Base-by-base conservation (phyloP, 2,888 invertebrate genomes). In the Drosophila koepferae region DNA sequence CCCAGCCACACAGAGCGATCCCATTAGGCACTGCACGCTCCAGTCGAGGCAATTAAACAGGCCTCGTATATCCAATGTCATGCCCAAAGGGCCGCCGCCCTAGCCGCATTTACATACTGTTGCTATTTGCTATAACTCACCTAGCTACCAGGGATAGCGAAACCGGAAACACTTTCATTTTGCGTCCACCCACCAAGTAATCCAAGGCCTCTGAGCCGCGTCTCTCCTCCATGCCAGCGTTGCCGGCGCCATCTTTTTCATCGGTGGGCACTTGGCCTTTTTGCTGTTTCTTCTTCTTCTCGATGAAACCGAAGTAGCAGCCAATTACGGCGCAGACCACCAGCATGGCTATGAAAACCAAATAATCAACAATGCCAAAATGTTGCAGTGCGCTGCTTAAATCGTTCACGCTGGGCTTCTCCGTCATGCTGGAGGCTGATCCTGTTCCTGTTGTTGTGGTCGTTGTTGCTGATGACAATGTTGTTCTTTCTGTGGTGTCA, bases 71-170 rank as follows among this genome's bases (percentile, higher is more conserved):
- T 79, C 34, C 51, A 20, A 18, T 8, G 34, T 14, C 51, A 51
- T 51, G 51, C 34, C 34, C 34, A 7, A 20, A 14, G 51, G 34
- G 36, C 7, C 51, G 18, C 14, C 31, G 34, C 41, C 63, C 63
- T 46, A 61, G 38, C 44, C 43, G 31, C 63, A 77, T 76, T 77
- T 75, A 76, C 77, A 76, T 78, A 76, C 34, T 60, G 48, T 36
- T 43, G 51, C 51, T 54, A 63, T 59, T 49, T 49, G 41, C 49
- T 56, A 71, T 82, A 72, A 83, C 90, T 92, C 91, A 96, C 96
- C 96, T 97, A 61, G 98, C 97, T 70, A 98, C 95, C 40, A 98
- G 94, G 0, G 97, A 98, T 94, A 98, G 95, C 38, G 97, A 95
- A 62, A 98, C 96, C 4, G 98, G 98, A 90, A 98, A 94, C 20